Evolutionary conservation across 2,797 vertebrate species (phyloP).

Genomic region (Hoplostethus atlanticus): DNA sequence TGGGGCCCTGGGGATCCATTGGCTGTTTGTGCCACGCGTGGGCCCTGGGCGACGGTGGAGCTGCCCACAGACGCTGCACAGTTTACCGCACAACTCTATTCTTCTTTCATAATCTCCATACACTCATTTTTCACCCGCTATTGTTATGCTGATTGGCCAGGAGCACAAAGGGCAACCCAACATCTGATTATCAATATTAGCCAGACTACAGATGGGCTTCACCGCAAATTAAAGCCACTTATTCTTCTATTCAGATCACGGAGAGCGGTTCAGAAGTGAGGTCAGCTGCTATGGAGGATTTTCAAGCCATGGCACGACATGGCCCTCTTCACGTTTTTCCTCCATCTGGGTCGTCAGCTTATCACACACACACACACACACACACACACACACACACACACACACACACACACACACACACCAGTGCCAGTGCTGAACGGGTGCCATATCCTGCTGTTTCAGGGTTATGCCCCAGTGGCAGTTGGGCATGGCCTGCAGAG

Average conservation of each 20-base stretch:
- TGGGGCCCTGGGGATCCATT: too few relatives aligned
- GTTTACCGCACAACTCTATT: conserved; percentile 1
- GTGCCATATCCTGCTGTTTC: conserved; percentile 3
- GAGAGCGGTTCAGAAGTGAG: conserved; percentile 25
- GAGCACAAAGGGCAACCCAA: not conserved
- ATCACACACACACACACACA: not conserved
- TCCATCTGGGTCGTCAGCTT: conserved; percentile 3
- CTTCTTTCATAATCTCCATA: conserved; percentile 14
- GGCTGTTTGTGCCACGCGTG: not conserved
- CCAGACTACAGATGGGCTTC: conserved; percentile 34
- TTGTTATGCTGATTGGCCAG: conserved; percentile 36
- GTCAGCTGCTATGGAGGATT: conserved; percentile 8
- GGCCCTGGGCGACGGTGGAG: conserved; percentile 2
- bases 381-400: conserved; percentile 2
- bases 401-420: conserved; percentile 3
- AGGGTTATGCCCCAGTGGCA: not conserved
- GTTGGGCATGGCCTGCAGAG: not conserved
- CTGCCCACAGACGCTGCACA: not conserved
- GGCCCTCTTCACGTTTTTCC: not conserved
- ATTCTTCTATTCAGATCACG: conserved; percentile 15
- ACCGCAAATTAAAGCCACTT: conserved; percentile 25
- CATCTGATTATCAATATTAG: conserved; percentile 30
- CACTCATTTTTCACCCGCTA: conserved; percentile 22
- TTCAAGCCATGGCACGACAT: not conserved
- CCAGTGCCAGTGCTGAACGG: not conserved